phyloP scores from a whole-genome alignment of 53 echinoderm and acorn worm genomes.

The Crossaster papposus region DNA sequence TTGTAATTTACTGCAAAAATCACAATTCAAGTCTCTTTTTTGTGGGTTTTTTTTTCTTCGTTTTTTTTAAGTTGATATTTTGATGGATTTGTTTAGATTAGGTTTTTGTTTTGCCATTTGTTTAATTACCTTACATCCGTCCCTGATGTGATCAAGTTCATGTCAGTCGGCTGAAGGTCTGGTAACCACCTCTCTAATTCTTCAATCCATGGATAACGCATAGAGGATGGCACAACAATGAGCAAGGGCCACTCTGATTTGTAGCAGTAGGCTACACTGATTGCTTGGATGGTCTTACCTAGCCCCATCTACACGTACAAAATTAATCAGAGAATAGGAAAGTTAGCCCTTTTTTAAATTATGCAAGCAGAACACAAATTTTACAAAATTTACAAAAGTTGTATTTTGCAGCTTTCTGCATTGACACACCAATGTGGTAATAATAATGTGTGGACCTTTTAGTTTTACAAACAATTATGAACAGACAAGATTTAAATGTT shows the following conservation, averaged over 20 bases:
- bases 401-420: too few species aligned
- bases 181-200: constrained; percentile 84
- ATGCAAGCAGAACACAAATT: too few species aligned
- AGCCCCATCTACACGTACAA: constrained; percentile 68
- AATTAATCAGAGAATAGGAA: too few species aligned
- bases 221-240: constrained; percentile 77
- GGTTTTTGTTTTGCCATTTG: background rate
- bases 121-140: constrained; percentile 78
- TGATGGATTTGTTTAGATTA: too few species aligned
- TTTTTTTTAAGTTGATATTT: too few species aligned
- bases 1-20: background rate
- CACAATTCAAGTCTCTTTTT: background rate
- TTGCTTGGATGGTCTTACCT: constrained; percentile 84
- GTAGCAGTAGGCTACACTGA: constrained; percentile 79
- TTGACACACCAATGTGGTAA: too few species aligned
- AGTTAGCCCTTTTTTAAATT: too few species aligned
- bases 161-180: constrained; percentile 73
- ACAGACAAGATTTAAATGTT: too few species aligned
- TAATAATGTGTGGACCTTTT: too few species aligned
- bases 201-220: constrained; percentile 87
- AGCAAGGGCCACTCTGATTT: constrained; percentile 80
- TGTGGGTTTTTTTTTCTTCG: too few species aligned
- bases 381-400: too few species aligned
- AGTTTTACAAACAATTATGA: too few species aligned
- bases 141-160: constrained; percentile 74